Evolutionary conservation across 2,888 invertebrate genomes (phyloP), one percentile per base, ranked within the genome.

Genomic region (Anarsia innoxiella): DNA sequence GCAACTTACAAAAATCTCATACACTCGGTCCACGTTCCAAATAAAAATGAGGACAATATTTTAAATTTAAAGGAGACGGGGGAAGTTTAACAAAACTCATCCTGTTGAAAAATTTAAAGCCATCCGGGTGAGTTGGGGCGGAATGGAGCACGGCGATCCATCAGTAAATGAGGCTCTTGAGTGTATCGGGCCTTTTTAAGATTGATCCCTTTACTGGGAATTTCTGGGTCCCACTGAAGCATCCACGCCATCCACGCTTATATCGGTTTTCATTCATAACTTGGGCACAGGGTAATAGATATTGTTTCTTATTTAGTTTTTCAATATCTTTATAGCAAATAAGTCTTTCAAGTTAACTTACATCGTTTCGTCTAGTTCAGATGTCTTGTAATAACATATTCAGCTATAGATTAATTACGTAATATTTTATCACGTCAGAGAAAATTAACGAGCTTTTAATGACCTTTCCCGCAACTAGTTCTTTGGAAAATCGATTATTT

Each of bases 31-130:
- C 49, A 40, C 44, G 48, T 46, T 39, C 53, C 51, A 53, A 53
- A 57, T 59, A 60, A 63, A 66, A 67, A 67, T 59, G 60, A 53
- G 45, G 51, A 48, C 45, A 56, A 61, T 53, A 62, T 60, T 63
- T 66, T 53, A 59, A 58, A 56, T 60, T 60, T 55, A 46, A 64
- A 59, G 62, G 51, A 41, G 31, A 31, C 36, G 34, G 38, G 38
- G 31, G 33, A 36, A 42, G 45, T 50, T 44, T 39, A 44, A 45
- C 42, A 46, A 46, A 52, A 51, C 46, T 53, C 48, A 45, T 52
- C 51, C 37, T 36, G 46, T 42, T 53, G 51, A 53, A 51, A 55
- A 51, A 56, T 52, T 47, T 48, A 46, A 45, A 51, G 45, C 48
- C 42, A 48, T 50, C 48, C 37, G 42, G 40, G 39, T 39, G 33